Evolutionary conservation across 2,797 vertebrate genomes (phyloP).

Genomic region (Mus minutoides): DNA sequence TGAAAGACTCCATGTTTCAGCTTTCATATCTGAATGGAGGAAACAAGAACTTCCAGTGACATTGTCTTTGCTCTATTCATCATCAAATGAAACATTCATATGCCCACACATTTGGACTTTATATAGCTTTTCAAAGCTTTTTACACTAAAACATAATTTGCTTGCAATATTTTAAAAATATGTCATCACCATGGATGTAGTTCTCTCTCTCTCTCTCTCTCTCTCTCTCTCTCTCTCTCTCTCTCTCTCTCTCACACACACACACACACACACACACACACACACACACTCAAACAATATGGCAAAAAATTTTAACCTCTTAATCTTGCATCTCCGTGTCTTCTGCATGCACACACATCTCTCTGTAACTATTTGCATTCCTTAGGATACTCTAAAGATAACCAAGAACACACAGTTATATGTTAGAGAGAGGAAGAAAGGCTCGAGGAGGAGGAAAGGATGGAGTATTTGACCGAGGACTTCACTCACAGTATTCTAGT

Average conservation of each 20-base stretch:
- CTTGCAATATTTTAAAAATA: neutral
- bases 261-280: neutral
- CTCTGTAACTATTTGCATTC: neutral
- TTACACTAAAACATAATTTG: neutral
- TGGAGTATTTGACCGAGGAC: neutral
- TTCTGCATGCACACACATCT: neutral
- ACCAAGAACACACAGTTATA: neutral
- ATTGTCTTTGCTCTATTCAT: fast-evolving
- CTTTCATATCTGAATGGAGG: no score
- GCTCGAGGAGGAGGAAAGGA: fast-evolving
- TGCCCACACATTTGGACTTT: neutral
- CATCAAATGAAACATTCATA: neutral
- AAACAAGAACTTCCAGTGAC: neutral
- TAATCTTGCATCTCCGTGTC: neutral
- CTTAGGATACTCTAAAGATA: neutral
- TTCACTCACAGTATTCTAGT: fast-evolving
- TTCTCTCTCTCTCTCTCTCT: no score
- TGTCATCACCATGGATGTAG: neutral
- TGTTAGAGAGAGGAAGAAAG: neutral
- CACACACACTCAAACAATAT: neutral
- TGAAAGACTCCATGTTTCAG: neutral
- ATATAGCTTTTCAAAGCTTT: neutral
- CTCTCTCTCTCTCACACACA: neutral
- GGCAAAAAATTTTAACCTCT: neutral
- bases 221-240: no score